Evolutionary conservation across 2,797 vertebrate species (phyloP).

Genomic region (Lemur catta): DNA sequence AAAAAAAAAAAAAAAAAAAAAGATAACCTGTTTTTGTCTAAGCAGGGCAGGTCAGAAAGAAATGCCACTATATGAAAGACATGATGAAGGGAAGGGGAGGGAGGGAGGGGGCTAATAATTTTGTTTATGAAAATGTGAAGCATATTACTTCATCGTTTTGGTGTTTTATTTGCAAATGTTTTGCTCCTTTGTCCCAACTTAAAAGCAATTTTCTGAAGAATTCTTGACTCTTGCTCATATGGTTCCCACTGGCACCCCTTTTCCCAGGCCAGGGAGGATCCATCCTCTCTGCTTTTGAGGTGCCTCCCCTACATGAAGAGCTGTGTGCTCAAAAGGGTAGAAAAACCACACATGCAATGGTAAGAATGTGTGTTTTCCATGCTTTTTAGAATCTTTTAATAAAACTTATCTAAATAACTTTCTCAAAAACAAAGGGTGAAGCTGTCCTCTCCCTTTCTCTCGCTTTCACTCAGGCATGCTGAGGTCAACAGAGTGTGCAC

Average conservation of each 20-base stretch:
- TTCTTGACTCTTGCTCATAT: background rate
- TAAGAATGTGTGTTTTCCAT: background rate
- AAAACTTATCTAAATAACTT: slow-evolving; percentile 42
- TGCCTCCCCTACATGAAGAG: background rate
- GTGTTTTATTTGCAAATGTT: slow-evolving; percentile 33
- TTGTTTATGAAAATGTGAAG: background rate
- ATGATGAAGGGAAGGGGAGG: background rate
- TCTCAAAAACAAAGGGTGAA: background rate
- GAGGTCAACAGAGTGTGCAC: background rate
- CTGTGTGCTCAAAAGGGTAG: background rate
- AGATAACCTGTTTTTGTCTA: background rate
- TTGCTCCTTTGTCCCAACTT: slow-evolving; percentile 41
- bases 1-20: too few species aligned
- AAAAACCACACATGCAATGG: background rate
- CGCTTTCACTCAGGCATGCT: background rate
- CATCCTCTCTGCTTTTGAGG: background rate
- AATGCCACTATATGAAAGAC: background rate
- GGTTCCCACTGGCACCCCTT: background rate
- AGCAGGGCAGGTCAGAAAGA: background rate
- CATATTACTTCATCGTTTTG: background rate
- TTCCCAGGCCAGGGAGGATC: background rate
- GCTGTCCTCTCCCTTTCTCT: background rate
- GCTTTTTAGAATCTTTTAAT: slow-evolving; percentile 33
- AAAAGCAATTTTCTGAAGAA: slow-evolving; percentile 12
- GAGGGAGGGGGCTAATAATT: background rate